Evolutionary conservation across 2,888 invertebrate species (phyloP).

Genomic region (Hypena proboscidalis): DNA sequence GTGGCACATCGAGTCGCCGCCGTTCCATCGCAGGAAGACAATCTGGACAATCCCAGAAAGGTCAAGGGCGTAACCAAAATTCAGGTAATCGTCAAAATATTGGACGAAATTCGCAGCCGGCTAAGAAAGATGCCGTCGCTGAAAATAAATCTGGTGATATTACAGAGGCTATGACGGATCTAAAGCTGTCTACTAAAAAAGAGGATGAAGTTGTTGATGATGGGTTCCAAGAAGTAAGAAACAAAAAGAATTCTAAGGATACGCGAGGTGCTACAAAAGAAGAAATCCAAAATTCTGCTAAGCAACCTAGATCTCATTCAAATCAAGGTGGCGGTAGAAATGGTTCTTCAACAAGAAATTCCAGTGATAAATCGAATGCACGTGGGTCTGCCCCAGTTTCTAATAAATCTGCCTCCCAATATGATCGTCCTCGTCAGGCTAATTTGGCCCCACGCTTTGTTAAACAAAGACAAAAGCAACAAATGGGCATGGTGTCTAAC

Average conservation of each 20-base stretch:
- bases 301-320: slow-evolving; percentile 77
- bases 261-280: slow-evolving; percentile 72
- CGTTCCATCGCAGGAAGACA: slow-evolving; percentile 64
- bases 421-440: slow-evolving; percentile 83
- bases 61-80: slow-evolving; percentile 69
- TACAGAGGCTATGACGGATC: slow-evolving; percentile 74
- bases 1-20: slow-evolving; percentile 61
- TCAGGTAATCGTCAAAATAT: slow-evolving; percentile 65
- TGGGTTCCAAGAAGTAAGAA: slow-evolving; percentile 94
- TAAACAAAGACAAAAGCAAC: slow-evolving; percentile 88
- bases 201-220: slow-evolving; percentile 86
- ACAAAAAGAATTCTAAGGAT: slow-evolving; percentile 90
- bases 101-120: slow-evolving; percentile 59
- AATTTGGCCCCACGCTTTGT: slow-evolving; percentile 92
- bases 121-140: slow-evolving; percentile 62
- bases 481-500: slow-evolving; percentile 71
- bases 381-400: slow-evolving; percentile 67
- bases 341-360: slow-evolving; percentile 72
- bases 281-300: slow-evolving; percentile 61
- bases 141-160: slow-evolving; percentile 70
- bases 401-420: slow-evolving; percentile 67
- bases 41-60: slow-evolving; percentile 60
- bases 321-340: slow-evolving; percentile 77
- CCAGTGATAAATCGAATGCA: slow-evolving; percentile 70
- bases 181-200: slow-evolving; percentile 69